These are phyloP conservation scores for Hystrix brachyura DNA, from an alignment of 2,113 vertebrate genomes.

Conservation along the genomic window DNA sequence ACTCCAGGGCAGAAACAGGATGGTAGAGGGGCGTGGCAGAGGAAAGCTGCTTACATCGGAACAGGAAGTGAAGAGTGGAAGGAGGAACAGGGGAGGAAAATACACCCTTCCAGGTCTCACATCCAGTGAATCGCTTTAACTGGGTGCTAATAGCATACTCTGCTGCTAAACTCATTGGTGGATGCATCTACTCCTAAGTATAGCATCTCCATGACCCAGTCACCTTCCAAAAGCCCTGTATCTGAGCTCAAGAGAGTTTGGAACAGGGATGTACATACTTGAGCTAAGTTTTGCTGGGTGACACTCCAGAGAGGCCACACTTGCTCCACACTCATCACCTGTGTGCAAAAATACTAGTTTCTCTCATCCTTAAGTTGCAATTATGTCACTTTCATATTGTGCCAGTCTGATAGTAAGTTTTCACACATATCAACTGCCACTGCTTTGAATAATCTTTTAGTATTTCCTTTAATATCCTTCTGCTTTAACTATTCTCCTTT, in stretches of 20 bases:
- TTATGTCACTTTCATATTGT: not conserved
- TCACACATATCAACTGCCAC: not conserved
- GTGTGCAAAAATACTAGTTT: too few relatives aligned
- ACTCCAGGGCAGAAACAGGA: not conserved
- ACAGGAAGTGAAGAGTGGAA: not conserved
- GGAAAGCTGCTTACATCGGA: not conserved
- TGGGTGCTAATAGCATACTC: not conserved
- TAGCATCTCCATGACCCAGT: not conserved
- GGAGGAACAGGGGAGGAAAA: not conserved
- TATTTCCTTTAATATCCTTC: not conserved
- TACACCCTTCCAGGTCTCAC: not conserved
- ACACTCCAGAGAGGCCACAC: not conserved
- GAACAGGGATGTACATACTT: not conserved
- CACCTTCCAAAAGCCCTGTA: not conserved
- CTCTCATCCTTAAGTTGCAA: not conserved
- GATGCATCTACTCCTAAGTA: not conserved
- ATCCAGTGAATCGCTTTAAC: not conserved
- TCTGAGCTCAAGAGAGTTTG: not conserved
- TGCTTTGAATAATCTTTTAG: not conserved
- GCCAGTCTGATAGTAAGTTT: not conserved
- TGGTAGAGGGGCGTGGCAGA: not conserved
- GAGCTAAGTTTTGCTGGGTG: not conserved
- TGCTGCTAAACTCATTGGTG: not conserved
- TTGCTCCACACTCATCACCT: not conserved
- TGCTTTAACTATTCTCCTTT: not conserved